Base-by-base conservation (phyloP, 1,140 invertebrate species). In the Theocolax elegans region DNA sequence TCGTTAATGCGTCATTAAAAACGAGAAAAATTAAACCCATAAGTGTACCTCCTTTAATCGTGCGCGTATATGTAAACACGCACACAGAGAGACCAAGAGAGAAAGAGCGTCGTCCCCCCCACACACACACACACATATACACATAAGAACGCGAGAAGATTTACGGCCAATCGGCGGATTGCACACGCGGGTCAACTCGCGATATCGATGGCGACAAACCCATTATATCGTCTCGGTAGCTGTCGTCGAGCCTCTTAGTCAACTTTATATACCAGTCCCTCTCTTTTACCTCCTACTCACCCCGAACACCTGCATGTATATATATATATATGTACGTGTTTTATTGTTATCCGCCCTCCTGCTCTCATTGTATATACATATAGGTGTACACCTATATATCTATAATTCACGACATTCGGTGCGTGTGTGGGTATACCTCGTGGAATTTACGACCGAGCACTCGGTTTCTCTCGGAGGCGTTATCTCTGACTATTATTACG, bases 121-220 rank as follows among this genome's bases (percentile, higher is more conserved):
- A 59, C 60, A 72, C 51, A 67, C 48, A 40, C 54, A 63, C 68
- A 71, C 75, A 66, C 63, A 66, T n/a, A 64, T 42, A 67, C 74
- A 62, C 71, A 77, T 74, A 77, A 77, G 58, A 40, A 66, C 60
- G 35, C 31, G 25, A 8, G 42, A 60, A 77, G 76, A 81, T 81
- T 81, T 81, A 81, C 75, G 74, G 75, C 72, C 80, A 81, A 81
- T 81, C 79, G 75, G 72, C 72, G 75, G 72, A 81, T 81, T 80
- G 76, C 63, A 56, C 9, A 19, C 38, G 10, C 2, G 31, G 48
- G 59, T 3, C n/a, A 3, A 23, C 13, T 42, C 27, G 42, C 35
- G 59, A 71, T 66, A 71, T 65, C 54, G 62, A 49, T 63, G 53
- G 53, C 69, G 53, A 65, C 53, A 56, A 59, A 66, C 13, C 69